Evolutionary conservation across 2,113 vertebrate species (phyloP).

Genomic region (Calidris pugnax): DNA sequence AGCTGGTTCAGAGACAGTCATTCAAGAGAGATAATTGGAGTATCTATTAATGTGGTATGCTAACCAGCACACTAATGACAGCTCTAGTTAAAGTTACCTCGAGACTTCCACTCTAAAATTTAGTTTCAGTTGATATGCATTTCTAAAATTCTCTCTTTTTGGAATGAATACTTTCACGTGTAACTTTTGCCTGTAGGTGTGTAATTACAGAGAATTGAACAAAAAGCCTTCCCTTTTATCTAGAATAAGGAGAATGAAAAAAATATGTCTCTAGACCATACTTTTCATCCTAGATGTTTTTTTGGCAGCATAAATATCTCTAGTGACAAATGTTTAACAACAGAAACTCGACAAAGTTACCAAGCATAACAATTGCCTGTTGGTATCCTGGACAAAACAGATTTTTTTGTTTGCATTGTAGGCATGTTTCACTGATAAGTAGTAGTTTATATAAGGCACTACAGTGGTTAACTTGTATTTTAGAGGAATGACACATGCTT

Average conservation of each 20-base stretch:
- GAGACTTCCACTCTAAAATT: neutral
- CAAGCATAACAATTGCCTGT: neutral
- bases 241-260: neutral
- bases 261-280: neutral
- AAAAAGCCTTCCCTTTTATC: neutral
- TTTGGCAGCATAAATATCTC: neutral
- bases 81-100: neutral
- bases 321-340: neutral
- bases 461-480: neutral
- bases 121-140: neutral
- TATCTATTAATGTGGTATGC: neutral
- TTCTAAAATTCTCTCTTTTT: neutral
- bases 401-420: neutral
- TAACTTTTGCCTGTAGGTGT: neutral
- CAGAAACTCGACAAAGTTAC: neutral
- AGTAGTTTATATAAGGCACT: neutral
- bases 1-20: neutral
- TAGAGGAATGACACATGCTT: neutral
- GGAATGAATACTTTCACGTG: neutral
- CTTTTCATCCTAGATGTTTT: neutral
- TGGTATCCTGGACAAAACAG: neutral
- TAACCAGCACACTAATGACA: neutral
- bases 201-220: neutral
- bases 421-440: neutral
- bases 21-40: conserved; percentile 14